Evolutionary conservation across 2,797 vertebrate species (phyloP), one percentile per base, ranked within the genome.

Genomic region (Euphonia xanthogaster): DNA sequence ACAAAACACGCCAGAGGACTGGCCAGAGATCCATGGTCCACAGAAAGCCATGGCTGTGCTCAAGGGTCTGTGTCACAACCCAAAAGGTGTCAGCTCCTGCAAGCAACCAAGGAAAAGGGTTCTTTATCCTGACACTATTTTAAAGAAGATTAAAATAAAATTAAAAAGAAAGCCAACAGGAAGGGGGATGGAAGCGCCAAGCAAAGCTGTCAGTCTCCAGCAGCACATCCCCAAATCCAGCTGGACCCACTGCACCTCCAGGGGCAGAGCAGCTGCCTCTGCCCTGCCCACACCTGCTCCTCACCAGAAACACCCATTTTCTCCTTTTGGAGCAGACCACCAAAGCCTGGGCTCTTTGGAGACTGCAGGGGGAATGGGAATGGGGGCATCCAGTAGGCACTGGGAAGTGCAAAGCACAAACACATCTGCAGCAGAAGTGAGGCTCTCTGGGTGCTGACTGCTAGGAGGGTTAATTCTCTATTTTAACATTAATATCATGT

Each of bases 1-100:
- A 48, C 35, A 31, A 27, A 61, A 35, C 0, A 10, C 0, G 0
- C 25, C 86, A 27, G 53, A 35, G 22, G 57, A 80, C 0, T 0
- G 19, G 58, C 45, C 31, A 30, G 35, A 61, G 6, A 48, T 22
- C n/a, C 0, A 0, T 14, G 2, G 20, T 9, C 75, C 80, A 20
- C 33, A 21, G n/a, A 50, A 88, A 92, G 30, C 42, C 42, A 37
- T 0, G 0, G 37, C 33, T 60, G 28, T 27, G 25, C 27, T 28
- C 28, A 37, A 71, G 28, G 2, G 9, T 53, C 68, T n/a, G 33
- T 84, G 73, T 39, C 74, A 73, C 2, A 2, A 39, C 65, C 74
- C 89, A 61, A 3, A 67, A 91, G 44, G 50, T 57, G 60, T 50
- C 81, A 44, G 17, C 28, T 77, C 75, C 54, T 57, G 22, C 50